Evolutionary conservation across 2,888 invertebrate species (phyloP).

Genomic region (Leptopilina syphax): DNA sequence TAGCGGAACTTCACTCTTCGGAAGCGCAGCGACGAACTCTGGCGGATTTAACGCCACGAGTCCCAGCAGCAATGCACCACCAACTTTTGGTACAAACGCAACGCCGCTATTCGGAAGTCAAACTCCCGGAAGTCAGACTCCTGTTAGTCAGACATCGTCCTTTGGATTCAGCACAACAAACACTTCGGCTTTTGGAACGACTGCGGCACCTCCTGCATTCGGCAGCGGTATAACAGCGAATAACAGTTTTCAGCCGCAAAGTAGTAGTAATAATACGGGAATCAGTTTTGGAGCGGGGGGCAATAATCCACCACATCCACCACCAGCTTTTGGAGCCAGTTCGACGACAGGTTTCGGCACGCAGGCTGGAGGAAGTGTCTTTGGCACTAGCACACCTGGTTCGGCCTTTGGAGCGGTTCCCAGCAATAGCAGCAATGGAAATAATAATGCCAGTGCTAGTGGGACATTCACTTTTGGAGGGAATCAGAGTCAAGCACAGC

Average conservation of each 20-base stretch:
- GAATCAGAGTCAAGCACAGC: constrained; percentile 55
- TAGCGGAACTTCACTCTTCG: constrained; percentile 11
- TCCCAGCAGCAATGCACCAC: neutral
- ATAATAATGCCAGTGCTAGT: constrained; percentile 12
- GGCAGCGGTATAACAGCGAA: constrained; percentile 42
- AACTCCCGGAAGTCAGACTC: neutral
- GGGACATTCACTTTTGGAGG: constrained; percentile 43
- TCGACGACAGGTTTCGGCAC: neutral
- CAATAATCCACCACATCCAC: constrained; percentile 42
- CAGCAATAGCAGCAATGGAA: constrained; percentile 6
- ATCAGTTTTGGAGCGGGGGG: constrained; percentile 48
- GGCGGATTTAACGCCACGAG: constrained; percentile 9
- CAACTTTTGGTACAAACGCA: constrained; percentile 17
- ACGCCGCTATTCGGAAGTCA: constrained; percentile 18
- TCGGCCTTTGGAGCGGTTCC: neutral
- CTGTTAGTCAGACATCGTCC: constrained; percentile 14
- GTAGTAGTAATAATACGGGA: constrained; percentile 34
- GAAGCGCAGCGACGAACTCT: neutral
- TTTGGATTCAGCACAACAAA: constrained; percentile 48
- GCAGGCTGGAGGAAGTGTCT: constrained; percentile 2
- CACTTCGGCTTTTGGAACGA: constrained; percentile 49
- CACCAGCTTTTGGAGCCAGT: constrained; percentile 45
- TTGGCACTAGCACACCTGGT: constrained; percentile 14
- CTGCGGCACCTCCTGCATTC: constrained; percentile 50
- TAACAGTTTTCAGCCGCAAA: constrained; percentile 18